Percentiles rank a stretch among this genome's conserved stretches.
These are phyloP conservation scores for Lepus europaeus DNA, from an alignment of 2,113 vertebrate genomes.

Conservation along the genomic window DNA sequence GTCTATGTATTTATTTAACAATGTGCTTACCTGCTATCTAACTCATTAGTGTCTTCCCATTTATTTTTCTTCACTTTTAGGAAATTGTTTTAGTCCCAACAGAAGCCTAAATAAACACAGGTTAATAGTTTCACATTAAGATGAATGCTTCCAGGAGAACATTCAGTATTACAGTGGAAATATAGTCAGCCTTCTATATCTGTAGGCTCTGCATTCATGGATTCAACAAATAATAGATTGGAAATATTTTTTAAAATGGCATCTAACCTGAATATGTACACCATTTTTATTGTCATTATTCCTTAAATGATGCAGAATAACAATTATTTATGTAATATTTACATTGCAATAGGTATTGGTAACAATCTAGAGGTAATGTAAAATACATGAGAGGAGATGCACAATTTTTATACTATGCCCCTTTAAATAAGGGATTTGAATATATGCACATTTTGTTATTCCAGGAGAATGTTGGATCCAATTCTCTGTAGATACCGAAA, in stretches of 20 bases:
- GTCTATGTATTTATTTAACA: background rate
- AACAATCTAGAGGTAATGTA: background rate
- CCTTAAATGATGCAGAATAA: no score
- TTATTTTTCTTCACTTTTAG: background rate
- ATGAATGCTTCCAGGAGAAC: background rate
- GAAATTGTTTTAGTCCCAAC: background rate
- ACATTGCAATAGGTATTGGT: background rate
- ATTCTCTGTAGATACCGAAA: background rate
- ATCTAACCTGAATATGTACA: background rate
- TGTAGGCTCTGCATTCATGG: background rate
- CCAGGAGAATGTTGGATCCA: background rate
- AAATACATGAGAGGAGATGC: background rate
- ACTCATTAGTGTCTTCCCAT: background rate
- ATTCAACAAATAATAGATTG: background rate
- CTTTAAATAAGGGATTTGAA: background rate
- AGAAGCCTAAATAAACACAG: background rate
- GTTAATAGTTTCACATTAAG: background rate
- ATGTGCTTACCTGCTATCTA: background rate
- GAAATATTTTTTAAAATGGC: background rate
- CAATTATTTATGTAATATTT: background rate
- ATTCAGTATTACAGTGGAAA: background rate
- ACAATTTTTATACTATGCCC: background rate
- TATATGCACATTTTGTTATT: background rate
- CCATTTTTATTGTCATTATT: background rate
- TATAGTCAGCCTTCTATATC: rapidly evolving